Conservation (phyloP, 2,797 vertebrate species). For the Limosa lapponica region DNA sequence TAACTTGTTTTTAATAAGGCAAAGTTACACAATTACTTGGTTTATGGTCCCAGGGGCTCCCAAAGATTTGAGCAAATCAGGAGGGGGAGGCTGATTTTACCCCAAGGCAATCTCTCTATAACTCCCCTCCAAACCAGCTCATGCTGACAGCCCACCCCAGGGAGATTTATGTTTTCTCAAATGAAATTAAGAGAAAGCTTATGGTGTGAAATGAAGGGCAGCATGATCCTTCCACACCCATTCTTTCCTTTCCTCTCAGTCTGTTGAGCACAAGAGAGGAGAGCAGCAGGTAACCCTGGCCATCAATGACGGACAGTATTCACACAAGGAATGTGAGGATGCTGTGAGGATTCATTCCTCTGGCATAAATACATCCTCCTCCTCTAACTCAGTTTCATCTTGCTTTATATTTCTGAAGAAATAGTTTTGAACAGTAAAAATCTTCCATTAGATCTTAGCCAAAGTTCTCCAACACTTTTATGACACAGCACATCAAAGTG, state of each 20-base stretch:
- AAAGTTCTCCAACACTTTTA: not conserved
- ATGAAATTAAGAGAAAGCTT: not conserved
- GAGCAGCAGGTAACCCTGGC: not conserved
- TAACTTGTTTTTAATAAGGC: conserved; percentile 61
- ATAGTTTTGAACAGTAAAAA: not conserved
- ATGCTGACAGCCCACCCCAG: not conserved
- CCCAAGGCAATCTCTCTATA: conserved; percentile 20
- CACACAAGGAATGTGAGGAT: not conserved
- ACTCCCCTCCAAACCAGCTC: not conserved
- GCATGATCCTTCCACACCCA: not conserved
- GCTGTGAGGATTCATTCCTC: not conserved
- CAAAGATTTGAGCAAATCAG: conserved; percentile 48
- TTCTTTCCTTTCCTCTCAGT: not conserved
- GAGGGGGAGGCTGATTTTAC: conserved; percentile 13
- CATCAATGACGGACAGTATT: fast-evolving
- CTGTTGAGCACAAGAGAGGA: not conserved
- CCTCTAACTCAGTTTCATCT: not conserved
- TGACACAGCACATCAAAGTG: not conserved
- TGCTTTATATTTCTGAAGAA: not conserved
- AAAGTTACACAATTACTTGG: conserved; percentile 52
- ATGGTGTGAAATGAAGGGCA: not conserved
- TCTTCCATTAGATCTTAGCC: not conserved
- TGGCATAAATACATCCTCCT: not conserved
- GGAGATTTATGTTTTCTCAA: conserved; percentile 19
- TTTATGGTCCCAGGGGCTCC: conserved; percentile 35